These are phyloP conservation scores for Leucoraja erinaceus DNA, from an alignment of 2,113 vertebrate species.

Conservation along the genomic window DNA sequence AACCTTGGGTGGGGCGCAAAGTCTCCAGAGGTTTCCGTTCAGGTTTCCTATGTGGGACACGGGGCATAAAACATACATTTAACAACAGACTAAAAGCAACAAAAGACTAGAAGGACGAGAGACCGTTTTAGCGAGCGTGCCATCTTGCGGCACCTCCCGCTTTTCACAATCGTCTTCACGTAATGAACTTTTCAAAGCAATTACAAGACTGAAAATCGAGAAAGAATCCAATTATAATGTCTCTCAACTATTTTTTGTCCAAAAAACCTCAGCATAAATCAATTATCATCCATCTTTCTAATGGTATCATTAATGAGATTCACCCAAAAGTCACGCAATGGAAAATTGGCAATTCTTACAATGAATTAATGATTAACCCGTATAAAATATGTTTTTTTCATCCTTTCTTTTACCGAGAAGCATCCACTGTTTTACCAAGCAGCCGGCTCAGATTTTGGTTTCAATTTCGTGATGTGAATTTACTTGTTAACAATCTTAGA, in stretches of 20 bases:
- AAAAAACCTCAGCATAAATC: constrained; percentile 12
- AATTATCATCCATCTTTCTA: constrained; percentile 1
- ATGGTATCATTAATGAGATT: neutral
- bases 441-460: neutral
- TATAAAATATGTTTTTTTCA: neutral
- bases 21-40: too few relatives aligned
- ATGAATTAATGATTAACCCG: neutral
- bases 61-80: too few relatives aligned
- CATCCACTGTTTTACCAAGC: neutral
- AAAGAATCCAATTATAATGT: constrained; percentile 6
- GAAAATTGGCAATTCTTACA: neutral
- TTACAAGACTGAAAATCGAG: constrained; percentile 13
- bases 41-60: too few relatives aligned
- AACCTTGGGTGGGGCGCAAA: too few relatives aligned
- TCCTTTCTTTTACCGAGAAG: too few relatives aligned
- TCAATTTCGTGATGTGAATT: neutral
- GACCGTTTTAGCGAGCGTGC: too few relatives aligned
- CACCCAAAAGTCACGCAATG: neutral
- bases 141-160: too few relatives aligned
- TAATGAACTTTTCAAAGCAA: neutral
- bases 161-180: neutral
- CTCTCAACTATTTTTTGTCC: neutral
- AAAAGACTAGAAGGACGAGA: too few relatives aligned
- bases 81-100: too few relatives aligned
- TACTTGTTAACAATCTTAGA: neutral